A percentile compares a stretch with the other conserved stretches of the same genome.
Conservation (phyloP, 2,797 vertebrate genomes). For the Acomys russatus region DNA sequence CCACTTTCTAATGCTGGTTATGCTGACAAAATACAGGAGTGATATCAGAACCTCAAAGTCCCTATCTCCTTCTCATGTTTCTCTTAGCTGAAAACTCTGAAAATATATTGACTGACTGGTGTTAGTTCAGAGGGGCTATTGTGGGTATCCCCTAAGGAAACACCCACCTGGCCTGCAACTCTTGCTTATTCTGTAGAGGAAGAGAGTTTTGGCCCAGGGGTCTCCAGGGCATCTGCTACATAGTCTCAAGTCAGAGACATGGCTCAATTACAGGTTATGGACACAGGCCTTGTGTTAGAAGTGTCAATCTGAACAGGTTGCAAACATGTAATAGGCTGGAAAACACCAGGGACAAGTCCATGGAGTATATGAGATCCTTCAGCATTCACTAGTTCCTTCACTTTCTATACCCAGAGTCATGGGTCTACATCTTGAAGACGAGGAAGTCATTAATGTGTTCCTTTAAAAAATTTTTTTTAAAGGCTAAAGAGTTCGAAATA, state of each 20-base stretch:
- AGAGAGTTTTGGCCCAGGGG: not conserved
- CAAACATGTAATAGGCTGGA: not conserved
- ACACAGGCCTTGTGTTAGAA: not conserved
- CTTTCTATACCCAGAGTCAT: not conserved
- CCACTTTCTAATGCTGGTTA: not conserved
- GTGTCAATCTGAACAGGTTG: not conserved
- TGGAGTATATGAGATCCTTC: not conserved
- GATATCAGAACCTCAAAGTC: not conserved
- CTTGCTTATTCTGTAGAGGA: not conserved
- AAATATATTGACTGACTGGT: not conserved
- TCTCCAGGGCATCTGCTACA: not conserved
- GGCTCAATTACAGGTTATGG: not conserved
- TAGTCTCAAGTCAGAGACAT: not conserved
- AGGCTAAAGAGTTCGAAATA: constrained; percentile 53
- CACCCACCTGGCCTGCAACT: not conserved
- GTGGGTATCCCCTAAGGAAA: not conserved
- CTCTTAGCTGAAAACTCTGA: not conserved
- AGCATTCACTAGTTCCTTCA: not conserved
- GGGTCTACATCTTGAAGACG: constrained; percentile 14
- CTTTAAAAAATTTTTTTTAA: constrained; percentile 41
- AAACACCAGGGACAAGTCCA: not conserved
- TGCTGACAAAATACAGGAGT: not conserved
- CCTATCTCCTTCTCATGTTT: constrained; percentile 30
- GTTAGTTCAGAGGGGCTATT: not conserved
- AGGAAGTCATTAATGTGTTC: not conserved